A percentile compares a stretch with the other conserved stretches of the same genome.
Conservation (phyloP, 2,797 vertebrate genomes). For the Myripristis jacobus region DNA sequence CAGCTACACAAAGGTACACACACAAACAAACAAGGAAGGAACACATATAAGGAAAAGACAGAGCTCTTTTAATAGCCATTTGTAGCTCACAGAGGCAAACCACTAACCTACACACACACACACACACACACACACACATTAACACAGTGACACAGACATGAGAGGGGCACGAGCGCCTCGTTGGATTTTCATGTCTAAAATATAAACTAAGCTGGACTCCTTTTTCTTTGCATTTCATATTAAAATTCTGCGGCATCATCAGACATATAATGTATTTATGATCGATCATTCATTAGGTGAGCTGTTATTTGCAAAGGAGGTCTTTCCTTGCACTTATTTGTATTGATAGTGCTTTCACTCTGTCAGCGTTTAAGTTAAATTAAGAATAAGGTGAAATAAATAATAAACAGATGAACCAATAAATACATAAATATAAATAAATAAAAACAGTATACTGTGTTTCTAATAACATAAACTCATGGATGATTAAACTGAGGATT, state of each 20-base stretch:
- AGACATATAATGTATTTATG: too few relatives aligned
- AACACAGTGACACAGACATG: conserved; percentile 36
- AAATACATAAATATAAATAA: conserved; percentile 30
- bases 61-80: conserved; percentile 70
- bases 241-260: neutral
- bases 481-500: neutral
- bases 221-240: neutral
- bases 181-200: conserved; percentile 1
- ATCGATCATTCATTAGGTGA: too few relatives aligned
- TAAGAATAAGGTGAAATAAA: conserved; percentile 26
- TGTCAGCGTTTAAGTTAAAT: neutral
- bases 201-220: neutral
- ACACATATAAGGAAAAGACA: conserved; percentile 60
- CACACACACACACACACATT: conserved; percentile 51
- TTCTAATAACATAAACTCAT: conserved; percentile 2
- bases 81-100: conserved; percentile 41
- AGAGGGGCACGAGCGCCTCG: neutral
- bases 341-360: conserved; percentile 1
- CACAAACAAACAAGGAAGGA: conserved; percentile 46
- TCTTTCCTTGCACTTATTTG: neutral
- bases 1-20: neutral
- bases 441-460: conserved; percentile 23
- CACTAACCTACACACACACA: conserved; percentile 51
- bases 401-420: conserved; percentile 32
- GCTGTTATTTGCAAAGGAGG: neutral